Conservation (phyloP, 2,113 vertebrate genomes). For the Gracilinanus agilis region DNA sequence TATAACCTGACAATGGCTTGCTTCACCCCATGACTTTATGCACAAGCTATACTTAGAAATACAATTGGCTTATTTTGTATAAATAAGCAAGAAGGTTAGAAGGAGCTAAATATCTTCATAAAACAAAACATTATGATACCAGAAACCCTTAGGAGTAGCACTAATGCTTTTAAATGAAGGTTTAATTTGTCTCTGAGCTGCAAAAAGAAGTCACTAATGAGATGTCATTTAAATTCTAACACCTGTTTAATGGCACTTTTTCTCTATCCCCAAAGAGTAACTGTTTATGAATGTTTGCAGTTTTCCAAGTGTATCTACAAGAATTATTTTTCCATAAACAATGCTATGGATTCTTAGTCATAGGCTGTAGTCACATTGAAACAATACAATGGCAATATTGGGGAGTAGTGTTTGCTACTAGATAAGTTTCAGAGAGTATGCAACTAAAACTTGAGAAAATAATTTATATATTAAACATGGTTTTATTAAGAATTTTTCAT, state of each 20-base stretch:
- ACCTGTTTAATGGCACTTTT: conserved; percentile 91
- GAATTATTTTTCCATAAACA: conserved; percentile 87
- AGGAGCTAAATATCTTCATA: conserved; percentile 85
- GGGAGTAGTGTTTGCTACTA: conserved; percentile 76
- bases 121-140: conserved; percentile 87
- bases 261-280: conserved; percentile 88
- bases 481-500: conserved; percentile 78
- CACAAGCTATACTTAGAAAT: conserved; percentile 77
- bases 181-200: conserved; percentile 88
- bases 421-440: conserved; percentile 70
- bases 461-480: conserved; percentile 79
- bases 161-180: conserved; percentile 89
- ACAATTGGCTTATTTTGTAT: conserved; percentile 81
- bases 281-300: conserved; percentile 89
- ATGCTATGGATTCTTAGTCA: conserved; percentile 77
- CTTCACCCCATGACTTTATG: conserved; percentile 72
- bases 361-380: conserved; percentile 65
- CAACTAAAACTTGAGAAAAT: conserved; percentile 72
- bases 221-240: conserved; percentile 91
- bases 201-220: conserved; percentile 89
- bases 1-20: conserved; percentile 42
- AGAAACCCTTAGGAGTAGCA: conserved; percentile 86
- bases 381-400: conserved; percentile 70
- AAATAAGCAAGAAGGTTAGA: conserved; percentile 83
- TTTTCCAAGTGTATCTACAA: conserved; percentile 85